These are phyloP conservation scores for Thrips palmi DNA, from an alignment of 1,140 invertebrate genomes.

Conservation along the genomic window DNA sequence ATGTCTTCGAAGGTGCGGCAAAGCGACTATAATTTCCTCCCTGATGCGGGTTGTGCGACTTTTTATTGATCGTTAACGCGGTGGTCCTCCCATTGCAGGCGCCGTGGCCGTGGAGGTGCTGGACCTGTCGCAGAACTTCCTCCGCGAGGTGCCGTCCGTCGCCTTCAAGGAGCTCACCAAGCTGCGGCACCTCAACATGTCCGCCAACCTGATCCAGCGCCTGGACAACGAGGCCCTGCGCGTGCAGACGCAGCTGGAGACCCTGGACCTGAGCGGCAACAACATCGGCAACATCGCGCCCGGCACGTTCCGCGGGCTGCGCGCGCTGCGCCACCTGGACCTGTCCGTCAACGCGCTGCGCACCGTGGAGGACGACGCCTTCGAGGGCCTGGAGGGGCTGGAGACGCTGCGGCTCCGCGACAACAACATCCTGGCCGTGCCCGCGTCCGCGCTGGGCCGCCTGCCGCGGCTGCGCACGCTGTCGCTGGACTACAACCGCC, in stretches of 20 bases:
- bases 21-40: neutral
- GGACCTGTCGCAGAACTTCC: constrained; percentile 70
- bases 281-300: constrained; percentile 59
- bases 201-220: constrained; percentile 63
- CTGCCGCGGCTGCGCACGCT: constrained; percentile 52
- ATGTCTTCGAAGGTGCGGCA: constrained; percentile 46
- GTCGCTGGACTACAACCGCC: constrained; percentile 68
- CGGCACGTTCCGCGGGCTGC: constrained; percentile 57
- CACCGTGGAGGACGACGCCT: constrained; percentile 70
- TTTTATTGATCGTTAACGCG: neutral
- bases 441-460: constrained; percentile 53
- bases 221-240: constrained; percentile 46
- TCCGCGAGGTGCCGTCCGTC: constrained; percentile 57
- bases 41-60: neutral
- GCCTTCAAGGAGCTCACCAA: constrained; percentile 46
- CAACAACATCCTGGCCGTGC: constrained; percentile 71
- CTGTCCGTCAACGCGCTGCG: constrained; percentile 69
- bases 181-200: constrained; percentile 55
- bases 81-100: constrained; percentile 22
- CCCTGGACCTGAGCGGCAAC: constrained; percentile 67
- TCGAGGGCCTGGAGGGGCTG: constrained; percentile 58
- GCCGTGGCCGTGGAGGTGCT: constrained; percentile 51
- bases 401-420: constrained; percentile 66
- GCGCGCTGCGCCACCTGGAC: constrained; percentile 49
- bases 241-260: constrained; percentile 42